Evolutionary conservation across 2,888 invertebrate species (phyloP), one percentile per base, ranked within the genome.

Genomic region (Epiblema foenella): DNA sequence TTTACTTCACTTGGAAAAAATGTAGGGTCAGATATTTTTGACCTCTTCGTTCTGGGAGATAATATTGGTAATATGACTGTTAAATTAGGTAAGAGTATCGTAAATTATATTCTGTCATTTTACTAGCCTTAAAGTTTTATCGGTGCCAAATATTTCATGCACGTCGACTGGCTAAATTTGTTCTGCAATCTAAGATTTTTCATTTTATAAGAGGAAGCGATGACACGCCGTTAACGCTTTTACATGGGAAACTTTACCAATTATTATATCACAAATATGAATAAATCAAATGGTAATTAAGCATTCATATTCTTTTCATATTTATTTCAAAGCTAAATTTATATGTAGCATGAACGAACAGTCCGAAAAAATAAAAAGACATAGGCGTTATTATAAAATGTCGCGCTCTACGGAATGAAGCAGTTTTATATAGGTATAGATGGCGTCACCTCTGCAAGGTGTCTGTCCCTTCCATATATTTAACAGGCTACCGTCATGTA

Each of bases 71-170:
- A 42, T 12, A 15, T 42, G 42, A 42, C 42, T 42, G 15, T 42
- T 15, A 12, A 4, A 15, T 12, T 12, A 42, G 15, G 42, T 37
- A 58, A 33, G 17, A n/a, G 33, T 17, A 37, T 17, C 17, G 33
- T 57, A 33, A 57, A 33, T 57, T 46, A 29, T 46, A 46, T n/a
- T 11, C 3, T 37, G 9, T 17, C 18, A 18, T 58, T 39, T n/a
- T 60, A n/a, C 46, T 46, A 24, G n/a, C 46, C 46, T 46, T 49
- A 17, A 49, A 39, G 24, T 46, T 49, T 46, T 46, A 29, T 24
- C 46, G 60, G 60, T 60, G 60, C 46, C 60, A 60, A 60, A 60
- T 60, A 60, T 17, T 46, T 24, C 60, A 46, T 60, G 60, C 60
- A 46, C 60, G 60, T 60, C 29, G n/a, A 4, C 15, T 2, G 46